phyloP scores from a whole-genome alignment of 1,140 invertebrate genomes.

The Bombus turneri region DNA sequence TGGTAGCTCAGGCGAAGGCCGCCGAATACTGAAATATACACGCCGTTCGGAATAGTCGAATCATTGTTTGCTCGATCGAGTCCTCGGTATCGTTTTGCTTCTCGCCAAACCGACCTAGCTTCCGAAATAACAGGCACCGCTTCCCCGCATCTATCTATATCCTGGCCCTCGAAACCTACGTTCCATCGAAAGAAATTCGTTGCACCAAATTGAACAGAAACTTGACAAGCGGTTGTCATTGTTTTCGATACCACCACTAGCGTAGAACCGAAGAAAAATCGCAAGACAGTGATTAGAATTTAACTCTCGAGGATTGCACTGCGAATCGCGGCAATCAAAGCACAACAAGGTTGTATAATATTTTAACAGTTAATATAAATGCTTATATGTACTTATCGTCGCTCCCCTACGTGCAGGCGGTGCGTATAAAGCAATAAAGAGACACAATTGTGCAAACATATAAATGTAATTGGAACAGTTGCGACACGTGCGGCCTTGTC shows the following conservation, averaged over 20 bases:
- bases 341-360: conserved; percentile 9
- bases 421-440: conserved; percentile 19
- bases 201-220: background rate
- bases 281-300: background rate
- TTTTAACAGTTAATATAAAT: conserved; percentile 32
- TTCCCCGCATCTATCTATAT: background rate
- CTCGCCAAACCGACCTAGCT: background rate
- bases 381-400: conserved; percentile 31
- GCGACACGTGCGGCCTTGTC: conserved; percentile 49
- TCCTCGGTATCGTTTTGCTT: conserved; percentile 9
- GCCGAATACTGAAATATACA: conserved; percentile 63
- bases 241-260: background rate
- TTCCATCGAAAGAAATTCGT: background rate
- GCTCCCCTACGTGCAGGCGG: background rate
- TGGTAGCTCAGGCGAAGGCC: conserved; percentile 60
- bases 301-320: background rate
- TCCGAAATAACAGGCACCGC: background rate
- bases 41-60: conserved; percentile 59
- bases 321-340: background rate
- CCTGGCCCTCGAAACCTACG: background rate
- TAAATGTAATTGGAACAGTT: conserved; percentile 50
- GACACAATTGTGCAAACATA: conserved; percentile 42
- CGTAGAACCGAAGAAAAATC: background rate
- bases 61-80: conserved; percentile 65
- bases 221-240: background rate